phyloP scores from a whole-genome alignment of 2,888 invertebrate species.

The Aquatica leii region DNA sequence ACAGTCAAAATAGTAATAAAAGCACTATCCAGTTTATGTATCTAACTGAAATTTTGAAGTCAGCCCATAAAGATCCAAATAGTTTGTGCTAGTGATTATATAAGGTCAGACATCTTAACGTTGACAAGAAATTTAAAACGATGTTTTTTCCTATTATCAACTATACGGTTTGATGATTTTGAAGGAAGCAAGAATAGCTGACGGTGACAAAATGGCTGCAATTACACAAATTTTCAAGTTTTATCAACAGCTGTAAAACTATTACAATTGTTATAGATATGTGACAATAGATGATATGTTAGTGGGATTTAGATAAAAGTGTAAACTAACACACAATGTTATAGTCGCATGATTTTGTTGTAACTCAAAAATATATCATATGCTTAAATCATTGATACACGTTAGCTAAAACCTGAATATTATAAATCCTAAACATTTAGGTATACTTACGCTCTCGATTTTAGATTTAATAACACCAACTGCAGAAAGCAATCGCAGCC shows the following conservation, averaged over 20 bases:
- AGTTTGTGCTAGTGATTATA: background rate
- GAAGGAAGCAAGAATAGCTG: background rate
- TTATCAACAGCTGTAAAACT: background rate
- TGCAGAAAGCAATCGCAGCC: too few species aligned
- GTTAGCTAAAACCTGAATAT: background rate
- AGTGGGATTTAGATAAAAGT: background rate
- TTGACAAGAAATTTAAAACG: background rate
- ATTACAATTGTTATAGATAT: background rate
- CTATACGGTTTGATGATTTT: background rate
- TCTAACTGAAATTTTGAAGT: background rate
- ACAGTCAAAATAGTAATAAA: background rate
- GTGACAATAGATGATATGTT: too few species aligned
- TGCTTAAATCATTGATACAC: background rate
- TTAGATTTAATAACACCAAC: background rate
- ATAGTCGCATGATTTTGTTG: background rate
- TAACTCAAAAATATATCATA: too few species aligned
- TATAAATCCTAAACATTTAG: background rate
- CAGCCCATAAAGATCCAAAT: background rate
- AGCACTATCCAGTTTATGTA: background rate
- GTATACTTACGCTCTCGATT: background rate
- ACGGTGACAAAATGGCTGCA: background rate
- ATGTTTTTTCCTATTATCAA: background rate
- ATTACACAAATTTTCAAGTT: background rate
- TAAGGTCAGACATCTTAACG: background rate
- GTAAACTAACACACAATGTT: background rate